Conservation (phyloP, 2,888 invertebrate species). For the Polydrusus tereticollis region DNA sequence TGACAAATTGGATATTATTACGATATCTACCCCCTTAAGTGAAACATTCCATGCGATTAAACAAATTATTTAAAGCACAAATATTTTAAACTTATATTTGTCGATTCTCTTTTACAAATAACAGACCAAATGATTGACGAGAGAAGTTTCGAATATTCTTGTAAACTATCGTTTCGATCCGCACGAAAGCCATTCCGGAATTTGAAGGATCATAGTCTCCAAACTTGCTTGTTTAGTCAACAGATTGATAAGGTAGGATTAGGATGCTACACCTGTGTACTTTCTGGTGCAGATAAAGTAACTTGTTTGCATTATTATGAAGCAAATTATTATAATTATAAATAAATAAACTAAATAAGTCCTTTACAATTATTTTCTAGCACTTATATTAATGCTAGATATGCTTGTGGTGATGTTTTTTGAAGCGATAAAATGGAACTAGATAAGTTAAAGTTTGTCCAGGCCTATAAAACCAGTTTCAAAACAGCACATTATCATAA, state of each 20-base stretch:
- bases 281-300: not conserved
- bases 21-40: no score
- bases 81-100: not conserved
- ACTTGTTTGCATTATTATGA: not conserved
- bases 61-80: no score
- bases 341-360: no score
- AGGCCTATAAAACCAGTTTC: no score
- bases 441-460: no score
- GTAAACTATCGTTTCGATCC: not conserved
- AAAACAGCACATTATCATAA: no score
- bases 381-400: no score
- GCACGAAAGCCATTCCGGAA: not conserved
- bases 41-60: no score
- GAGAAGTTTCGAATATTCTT: not conserved
- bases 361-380: no score
- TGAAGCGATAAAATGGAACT: no score
- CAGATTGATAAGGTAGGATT: constrained; percentile 14
- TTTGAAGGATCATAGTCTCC: constrained; percentile 13
- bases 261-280: constrained; percentile 4
- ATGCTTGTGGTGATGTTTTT: no score
- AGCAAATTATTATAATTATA: not conserved
- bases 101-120: not conserved
- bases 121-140: constrained; percentile 13
- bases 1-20: no score
- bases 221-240: constrained; percentile 9